phyloP scores from a whole-genome alignment of 2,113 vertebrate species.

The Abramis brama region DNA sequence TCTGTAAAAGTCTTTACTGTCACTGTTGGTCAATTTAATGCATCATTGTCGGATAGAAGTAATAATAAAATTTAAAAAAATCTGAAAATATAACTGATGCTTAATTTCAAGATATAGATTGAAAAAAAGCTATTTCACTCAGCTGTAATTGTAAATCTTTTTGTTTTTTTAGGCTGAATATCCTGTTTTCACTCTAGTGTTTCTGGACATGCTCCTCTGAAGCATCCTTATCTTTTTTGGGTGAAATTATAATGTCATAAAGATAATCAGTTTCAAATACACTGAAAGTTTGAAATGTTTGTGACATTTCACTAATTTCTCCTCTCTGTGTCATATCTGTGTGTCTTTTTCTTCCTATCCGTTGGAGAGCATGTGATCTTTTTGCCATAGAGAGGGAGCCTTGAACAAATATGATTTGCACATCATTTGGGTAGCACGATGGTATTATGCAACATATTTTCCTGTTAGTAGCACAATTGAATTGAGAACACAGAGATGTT shows the following conservation, averaged over 20 bases:
- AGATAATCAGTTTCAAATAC: not conserved
- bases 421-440: constrained; percentile 49
- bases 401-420: constrained; percentile 57
- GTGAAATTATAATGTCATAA: not conserved
- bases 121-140: too few relatives aligned
- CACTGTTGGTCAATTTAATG: too few relatives aligned
- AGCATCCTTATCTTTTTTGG: not conserved
- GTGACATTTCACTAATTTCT: not conserved
- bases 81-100: too few relatives aligned
- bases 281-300: not conserved
- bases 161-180: not conserved
- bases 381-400: not conserved
- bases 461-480: constrained; percentile 46
- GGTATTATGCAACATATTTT: constrained; percentile 44
- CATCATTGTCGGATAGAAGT: too few relatives aligned
- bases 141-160: too few relatives aligned
- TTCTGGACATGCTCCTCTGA: not conserved
- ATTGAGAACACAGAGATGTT: constrained; percentile 50
- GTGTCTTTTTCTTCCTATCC: not conserved
- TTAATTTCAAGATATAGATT: too few relatives aligned
- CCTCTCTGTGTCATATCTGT: not conserved
- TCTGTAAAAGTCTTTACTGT: too few relatives aligned
- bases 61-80: too few relatives aligned
- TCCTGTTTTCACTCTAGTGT: not conserved
- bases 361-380: constrained; percentile 10